These are phyloP conservation scores for Cebidichthys violaceus DNA, from an alignment of 2,113 vertebrate species.

Conservation along the genomic window DNA sequence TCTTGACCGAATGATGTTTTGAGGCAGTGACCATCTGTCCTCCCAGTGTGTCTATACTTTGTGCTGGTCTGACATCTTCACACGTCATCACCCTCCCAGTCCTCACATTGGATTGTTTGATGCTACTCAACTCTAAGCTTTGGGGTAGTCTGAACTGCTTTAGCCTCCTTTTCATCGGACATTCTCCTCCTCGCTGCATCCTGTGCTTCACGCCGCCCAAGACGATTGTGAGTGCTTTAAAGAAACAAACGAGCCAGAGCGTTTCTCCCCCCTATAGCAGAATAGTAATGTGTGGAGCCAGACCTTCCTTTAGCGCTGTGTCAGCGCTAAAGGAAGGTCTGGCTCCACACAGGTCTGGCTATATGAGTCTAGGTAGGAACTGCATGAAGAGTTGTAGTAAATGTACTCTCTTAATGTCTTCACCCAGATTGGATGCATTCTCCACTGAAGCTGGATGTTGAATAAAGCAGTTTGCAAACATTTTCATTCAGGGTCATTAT, in stretches of 20 bases:
- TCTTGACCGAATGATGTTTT: constrained; percentile 31
- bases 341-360: constrained; percentile 1
- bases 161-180: background rate
- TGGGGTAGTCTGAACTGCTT: background rate
- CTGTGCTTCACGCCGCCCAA: background rate
- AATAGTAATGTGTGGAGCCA: background rate
- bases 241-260: background rate
- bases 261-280: background rate
- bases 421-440: constrained; percentile 24
- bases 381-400: constrained; percentile 35
- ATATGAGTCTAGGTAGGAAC: background rate
- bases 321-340: background rate
- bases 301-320: background rate
- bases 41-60: constrained; percentile 21
- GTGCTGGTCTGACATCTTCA: constrained; percentile 22
- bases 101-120: constrained; percentile 38
- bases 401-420: constrained; percentile 12
- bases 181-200: background rate
- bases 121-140: constrained; percentile 23
- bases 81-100: constrained; percentile 33
- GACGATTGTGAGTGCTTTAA: background rate
- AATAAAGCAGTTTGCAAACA: constrained; percentile 31
- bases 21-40: background rate
- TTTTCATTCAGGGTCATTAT: constrained; percentile 53
- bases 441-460: constrained; percentile 33